phyloP scores from a whole-genome alignment of 2,888 invertebrate genomes.

The Polydrusus pterygomalis region DNA sequence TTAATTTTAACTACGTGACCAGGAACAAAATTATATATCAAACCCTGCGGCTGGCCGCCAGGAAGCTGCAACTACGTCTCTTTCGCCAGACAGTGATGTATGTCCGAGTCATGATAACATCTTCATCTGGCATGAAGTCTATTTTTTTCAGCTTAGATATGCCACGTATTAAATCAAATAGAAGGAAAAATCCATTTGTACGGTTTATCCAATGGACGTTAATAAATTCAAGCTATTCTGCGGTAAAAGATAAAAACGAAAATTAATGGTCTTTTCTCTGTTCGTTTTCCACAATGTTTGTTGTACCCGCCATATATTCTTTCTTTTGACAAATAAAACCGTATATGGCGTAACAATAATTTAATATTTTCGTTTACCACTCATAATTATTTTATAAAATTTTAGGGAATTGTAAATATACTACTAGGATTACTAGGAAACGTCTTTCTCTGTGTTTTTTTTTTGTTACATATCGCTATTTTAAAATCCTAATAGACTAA shows the following conservation, averaged over 20 bases:
- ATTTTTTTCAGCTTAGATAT: constrained; percentile 62
- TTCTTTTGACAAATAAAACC: no score
- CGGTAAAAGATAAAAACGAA: constrained; percentile 51
- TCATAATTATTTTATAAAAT: no score
- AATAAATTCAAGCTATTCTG: constrained; percentile 56
- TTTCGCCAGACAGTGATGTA: constrained; percentile 66
- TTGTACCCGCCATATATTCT: neutral
- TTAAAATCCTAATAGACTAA: no score
- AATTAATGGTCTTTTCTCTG: constrained; percentile 51
- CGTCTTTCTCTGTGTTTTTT: no score
- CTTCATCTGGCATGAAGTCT: constrained; percentile 62
- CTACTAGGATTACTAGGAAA: no score
- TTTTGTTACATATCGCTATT: no score
- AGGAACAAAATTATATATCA: constrained; percentile 52
- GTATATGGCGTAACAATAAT: no score
- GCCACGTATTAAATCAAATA: constrained; percentile 63
- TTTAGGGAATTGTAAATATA: no score
- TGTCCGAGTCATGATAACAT: constrained; percentile 66
- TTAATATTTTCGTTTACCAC: no score
- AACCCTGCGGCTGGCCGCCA: constrained; percentile 21
- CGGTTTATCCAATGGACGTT: constrained; percentile 57
- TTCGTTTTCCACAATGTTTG: constrained; percentile 20
- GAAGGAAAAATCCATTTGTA: constrained; percentile 60
- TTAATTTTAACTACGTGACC: constrained; percentile 66
- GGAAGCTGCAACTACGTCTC: constrained; percentile 22